Base-by-base conservation (phyloP, 2,888 invertebrate species). In the Halocaridina rubra region DNA sequence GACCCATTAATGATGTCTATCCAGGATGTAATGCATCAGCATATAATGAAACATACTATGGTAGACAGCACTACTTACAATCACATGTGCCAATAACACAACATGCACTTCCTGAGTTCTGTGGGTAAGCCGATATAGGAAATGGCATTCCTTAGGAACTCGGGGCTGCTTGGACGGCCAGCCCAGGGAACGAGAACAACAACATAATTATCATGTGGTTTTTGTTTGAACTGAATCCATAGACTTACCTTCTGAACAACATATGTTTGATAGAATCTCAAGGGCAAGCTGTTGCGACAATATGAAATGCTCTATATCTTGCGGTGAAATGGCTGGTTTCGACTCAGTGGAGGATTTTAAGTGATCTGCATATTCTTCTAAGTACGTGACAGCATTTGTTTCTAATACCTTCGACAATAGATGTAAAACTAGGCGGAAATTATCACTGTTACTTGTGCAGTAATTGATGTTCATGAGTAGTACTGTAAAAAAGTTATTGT, bases 191-290 rank as follows among this genome's bases (percentile, higher is more conserved):
- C n/a, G n/a, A n/a, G n/a, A n/a, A n/a, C n/a, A n/a, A n/a, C n/a
- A n/a, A 61, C 8, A 5, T n/a, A 29, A 7, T 30, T 19, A 32
- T n/a, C 16, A 22, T 22, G 1, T 24, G 1, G 29, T 7, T 27
- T 67, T 1, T 19, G 22, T 64, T n/a, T 19, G 22, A 10, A 1
- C 22, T 19, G n/a, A 2, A 1, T n/a, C 1, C 22, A 64, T 64
- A 64, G n/a, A 64, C 64, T 82, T 69, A 84, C 86, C 86, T 22
- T 84, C 80, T 53, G 80, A 64, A 64, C 86, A 86, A 24, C 86
- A 86, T 10, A 86, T 53, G 33, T 86, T 84, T 19, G 80, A 84
- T 53, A 86, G 69, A 16, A 86, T 76, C 67, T 86, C 86, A n/a
- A 86, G 33, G 2, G 77, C 84, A 27, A 84, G 61, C 53, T 84